These are phyloP conservation scores for Sicus ferrugineus DNA, from an alignment of 2,888 invertebrate species.

Conservation along the genomic window DNA sequence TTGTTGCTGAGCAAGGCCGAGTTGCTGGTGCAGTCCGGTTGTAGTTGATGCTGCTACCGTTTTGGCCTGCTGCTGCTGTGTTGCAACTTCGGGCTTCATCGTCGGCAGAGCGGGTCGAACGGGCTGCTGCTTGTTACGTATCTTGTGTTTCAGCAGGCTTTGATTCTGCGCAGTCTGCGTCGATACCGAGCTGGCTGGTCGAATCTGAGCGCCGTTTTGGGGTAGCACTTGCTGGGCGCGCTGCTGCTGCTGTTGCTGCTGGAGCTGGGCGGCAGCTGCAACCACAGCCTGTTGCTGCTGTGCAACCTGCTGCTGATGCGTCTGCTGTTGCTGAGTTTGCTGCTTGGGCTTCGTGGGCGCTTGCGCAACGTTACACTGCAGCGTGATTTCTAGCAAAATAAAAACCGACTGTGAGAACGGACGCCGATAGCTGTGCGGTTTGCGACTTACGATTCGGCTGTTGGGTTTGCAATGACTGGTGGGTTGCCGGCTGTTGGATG, in stretches of 20 bases:
- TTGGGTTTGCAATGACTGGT: conserved; percentile 68
- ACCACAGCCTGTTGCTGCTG: conserved; percentile 56
- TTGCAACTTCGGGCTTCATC: conserved; percentile 72
- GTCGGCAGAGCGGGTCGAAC: conserved; percentile 74
- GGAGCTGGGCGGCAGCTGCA: conserved; percentile 43
- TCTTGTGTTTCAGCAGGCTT: conserved; percentile 65
- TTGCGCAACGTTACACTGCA: conserved; percentile 62
- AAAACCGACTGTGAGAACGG: conserved; percentile 18
- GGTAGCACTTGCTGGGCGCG: conserved; percentile 70
- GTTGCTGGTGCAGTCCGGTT: conserved; percentile 61
- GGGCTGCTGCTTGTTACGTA: conserved; percentile 75
- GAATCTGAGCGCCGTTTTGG: conserved; percentile 68
- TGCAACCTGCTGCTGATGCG: conserved; percentile 43
- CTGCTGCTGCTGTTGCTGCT: conserved; percentile 49
- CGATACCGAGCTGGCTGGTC: conserved; percentile 83
- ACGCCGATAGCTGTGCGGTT: too few species aligned
- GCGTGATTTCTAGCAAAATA: conserved; percentile 63
- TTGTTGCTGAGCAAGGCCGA: conserved; percentile 63
- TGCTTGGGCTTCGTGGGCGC: conserved; percentile 66
- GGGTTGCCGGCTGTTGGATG: conserved; percentile 73
- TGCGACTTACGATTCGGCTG: conserved; percentile 72
- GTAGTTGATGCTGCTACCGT: conserved; percentile 45
- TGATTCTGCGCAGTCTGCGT: conserved; percentile 76
- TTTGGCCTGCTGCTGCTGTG: conserved; percentile 33
- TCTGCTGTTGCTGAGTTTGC: conserved; percentile 56